Evolutionary conservation across 2,113 vertebrate species (phyloP).

Genomic region (Leptosomus discolor): DNA sequence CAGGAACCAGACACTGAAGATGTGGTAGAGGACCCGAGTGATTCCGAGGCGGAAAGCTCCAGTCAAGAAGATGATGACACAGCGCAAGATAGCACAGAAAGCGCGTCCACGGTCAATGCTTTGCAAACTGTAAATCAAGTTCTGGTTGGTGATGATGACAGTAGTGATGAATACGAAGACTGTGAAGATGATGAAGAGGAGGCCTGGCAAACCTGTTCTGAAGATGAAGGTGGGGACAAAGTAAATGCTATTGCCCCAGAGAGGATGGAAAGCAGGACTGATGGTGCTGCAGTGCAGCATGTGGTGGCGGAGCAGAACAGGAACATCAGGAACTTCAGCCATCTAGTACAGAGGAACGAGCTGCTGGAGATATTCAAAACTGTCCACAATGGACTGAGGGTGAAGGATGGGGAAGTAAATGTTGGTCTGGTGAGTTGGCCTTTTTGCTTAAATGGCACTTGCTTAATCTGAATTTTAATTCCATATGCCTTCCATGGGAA

Average conservation of each 20-base stretch:
- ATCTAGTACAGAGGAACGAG: slow-evolving; percentile 84
- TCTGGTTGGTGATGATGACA: slow-evolving; percentile 30
- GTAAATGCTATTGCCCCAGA: neutral
- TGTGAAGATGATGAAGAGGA: slow-evolving; percentile 79
- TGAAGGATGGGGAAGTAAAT: slow-evolving; percentile 86
- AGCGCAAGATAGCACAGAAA: neutral
- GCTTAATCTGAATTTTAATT: neutral
- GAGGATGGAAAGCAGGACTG: neutral
- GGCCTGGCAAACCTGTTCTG: slow-evolving; percentile 89
- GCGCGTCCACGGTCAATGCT: neutral
- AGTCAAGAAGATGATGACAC: neutral
- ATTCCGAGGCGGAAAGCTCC: slow-evolving; percentile 21
- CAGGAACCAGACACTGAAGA: slow-evolving; percentile 71
- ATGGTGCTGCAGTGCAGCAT: neutral
- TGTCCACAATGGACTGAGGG: slow-evolving; percentile 75
- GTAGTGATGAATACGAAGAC: slow-evolving; percentile 74
- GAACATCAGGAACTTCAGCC: slow-evolving; percentile 79
- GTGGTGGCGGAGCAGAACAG: neutral
- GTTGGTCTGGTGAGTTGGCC: slow-evolving; percentile 88
- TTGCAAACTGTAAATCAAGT: neutral
- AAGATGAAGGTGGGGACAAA: slow-evolving; percentile 64
- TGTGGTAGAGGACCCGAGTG: neutral
- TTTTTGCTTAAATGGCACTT: neutral
- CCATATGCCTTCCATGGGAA: neutral
- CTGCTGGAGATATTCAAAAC: slow-evolving; percentile 84